Evolutionary conservation across 2,113 vertebrate genomes (phyloP), one percentile per base, ranked within the genome.

Genomic region (Plotosus lineatus): DNA sequence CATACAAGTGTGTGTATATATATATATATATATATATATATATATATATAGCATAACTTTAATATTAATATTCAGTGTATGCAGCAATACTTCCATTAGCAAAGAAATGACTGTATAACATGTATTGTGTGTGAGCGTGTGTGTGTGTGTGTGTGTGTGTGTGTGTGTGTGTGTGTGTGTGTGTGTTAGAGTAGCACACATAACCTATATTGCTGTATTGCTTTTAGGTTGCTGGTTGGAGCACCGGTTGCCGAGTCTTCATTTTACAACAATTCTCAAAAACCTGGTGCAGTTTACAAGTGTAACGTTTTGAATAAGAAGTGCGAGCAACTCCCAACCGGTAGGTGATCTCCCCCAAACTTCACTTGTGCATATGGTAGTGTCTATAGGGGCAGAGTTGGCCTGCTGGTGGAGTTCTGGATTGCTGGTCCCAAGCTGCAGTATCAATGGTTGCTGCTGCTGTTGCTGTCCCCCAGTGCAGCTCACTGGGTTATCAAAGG

Each of bases 231-330:
- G 74, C 80, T 99, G 4, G 95, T 83, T 11, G 97, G 97, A 28
- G 96, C 97, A 1, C 97, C 97, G 4, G 92, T 92, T 36, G 94
- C 94, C 23, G 93, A 82, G 79, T 95, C 94, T 76, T 86, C 88
- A 1, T 76, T 86, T 77, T 90, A 89, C 75, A 44, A 58, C 4
- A 89, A 83, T 0, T 88, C 92, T 77, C 60, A n/a, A 44, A 94
- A 84, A 44, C 96, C 97, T 3, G 97, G 97, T 60, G 95, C 93
- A 2, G 73, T 98, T 84, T 97, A 93, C 88, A 94, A 91, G 81
- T 99, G 97, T 88, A 88, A 78, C 50, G 92, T 96, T 75, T 89
- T 75, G 58, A 77, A 63, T 8, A 93, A 86, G 79, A 60, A 26
- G 0, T 88, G 92, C 83, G 87, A 94, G 33, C 90, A 92, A 86